A percentile compares a stretch with the other conserved stretches of the same genome.
phyloP scores from a whole-genome alignment of 2,888 invertebrate species.

The Ellobium chinense region DNA sequence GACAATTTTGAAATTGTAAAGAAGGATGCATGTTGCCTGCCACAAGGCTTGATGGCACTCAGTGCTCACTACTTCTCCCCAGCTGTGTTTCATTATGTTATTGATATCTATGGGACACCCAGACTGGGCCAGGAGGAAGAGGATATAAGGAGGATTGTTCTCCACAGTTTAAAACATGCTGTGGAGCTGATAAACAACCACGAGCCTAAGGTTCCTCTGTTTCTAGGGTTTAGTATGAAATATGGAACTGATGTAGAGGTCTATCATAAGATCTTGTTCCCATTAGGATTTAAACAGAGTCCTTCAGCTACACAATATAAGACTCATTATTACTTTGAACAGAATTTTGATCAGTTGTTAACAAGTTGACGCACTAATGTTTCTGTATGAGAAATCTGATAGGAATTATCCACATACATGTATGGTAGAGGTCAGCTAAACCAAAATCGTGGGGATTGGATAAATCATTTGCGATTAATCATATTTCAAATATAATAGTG shows the following conservation, averaged over 20 bases:
- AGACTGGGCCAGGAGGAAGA: neutral
- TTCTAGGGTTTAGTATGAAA: neutral
- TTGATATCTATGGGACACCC: neutral
- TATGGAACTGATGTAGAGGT: neutral
- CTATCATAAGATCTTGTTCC: neutral
- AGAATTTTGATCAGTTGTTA: conserved; percentile 15
- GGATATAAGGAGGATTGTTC: neutral
- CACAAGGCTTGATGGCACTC: neutral
- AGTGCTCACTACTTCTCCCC: neutral
- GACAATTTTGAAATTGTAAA: too few relatives aligned
- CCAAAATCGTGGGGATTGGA: too few relatives aligned
- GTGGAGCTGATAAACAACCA: neutral
- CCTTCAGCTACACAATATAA: neutral
- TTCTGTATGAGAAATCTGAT: too few relatives aligned
- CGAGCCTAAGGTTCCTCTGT: neutral
- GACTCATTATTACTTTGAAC: conserved; percentile 8
- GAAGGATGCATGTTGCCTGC: too few relatives aligned
- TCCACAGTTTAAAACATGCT: neutral
- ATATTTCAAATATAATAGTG: too few relatives aligned
- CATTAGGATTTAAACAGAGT: conserved; percentile 1
- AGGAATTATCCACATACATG: too few relatives aligned
- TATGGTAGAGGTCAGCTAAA: too few relatives aligned
- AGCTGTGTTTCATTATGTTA: neutral
- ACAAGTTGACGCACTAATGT: too few relatives aligned
- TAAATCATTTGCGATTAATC: too few relatives aligned